These are phyloP conservation scores for Drosophila nr. perissopoda DNA, from an alignment of 2,888 invertebrate species.

Conservation along the genomic window DNA sequence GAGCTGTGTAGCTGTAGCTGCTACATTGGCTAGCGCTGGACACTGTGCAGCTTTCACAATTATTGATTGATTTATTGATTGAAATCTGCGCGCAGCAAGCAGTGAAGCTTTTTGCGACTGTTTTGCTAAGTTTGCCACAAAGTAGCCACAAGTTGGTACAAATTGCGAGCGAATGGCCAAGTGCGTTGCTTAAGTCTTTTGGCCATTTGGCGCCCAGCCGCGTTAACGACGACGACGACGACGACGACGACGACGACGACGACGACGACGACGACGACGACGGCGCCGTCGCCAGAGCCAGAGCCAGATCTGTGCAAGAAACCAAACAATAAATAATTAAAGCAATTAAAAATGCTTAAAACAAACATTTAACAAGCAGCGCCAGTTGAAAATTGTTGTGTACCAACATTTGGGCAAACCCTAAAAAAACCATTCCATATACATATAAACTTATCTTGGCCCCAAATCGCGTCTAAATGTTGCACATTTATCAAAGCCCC, in stretches of 20 bases:
- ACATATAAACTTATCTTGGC: conserved; percentile 66
- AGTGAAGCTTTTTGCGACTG: conserved; percentile 56
- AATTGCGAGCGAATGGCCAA: conserved; percentile 60
- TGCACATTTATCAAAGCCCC: conserved; percentile 77
- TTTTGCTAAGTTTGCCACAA: conserved; percentile 58
- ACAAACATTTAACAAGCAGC: conserved; percentile 81
- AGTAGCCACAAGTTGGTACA: conserved; percentile 45
- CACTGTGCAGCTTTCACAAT: conserved; percentile 75
- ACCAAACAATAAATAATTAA: conserved; percentile 82
- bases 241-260: conserved; percentile 3
- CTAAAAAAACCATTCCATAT: conserved; percentile 24
- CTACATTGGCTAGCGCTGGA: conserved; percentile 51
- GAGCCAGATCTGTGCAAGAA: conserved; percentile 47
- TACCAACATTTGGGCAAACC: conserved; percentile 61
- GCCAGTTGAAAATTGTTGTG: conserved; percentile 64
- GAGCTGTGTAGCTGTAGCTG: conserved; percentile 12
- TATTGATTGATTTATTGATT: conserved; percentile 80
- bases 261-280: conserved; percentile 13
- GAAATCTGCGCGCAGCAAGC: conserved; percentile 72
- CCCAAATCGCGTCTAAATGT: conserved; percentile 79
- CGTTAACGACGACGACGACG: conserved; percentile 32
- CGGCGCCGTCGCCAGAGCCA: conserved; percentile 30
- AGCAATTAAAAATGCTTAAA: conserved; percentile 81
- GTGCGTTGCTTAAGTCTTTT: conserved; percentile 75
- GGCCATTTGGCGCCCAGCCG: conserved; percentile 70